Evolutionary conservation across 2,888 invertebrate genomes (phyloP), one percentile per base, ranked within the genome.

Genomic region (Orchestes rusci): DNA sequence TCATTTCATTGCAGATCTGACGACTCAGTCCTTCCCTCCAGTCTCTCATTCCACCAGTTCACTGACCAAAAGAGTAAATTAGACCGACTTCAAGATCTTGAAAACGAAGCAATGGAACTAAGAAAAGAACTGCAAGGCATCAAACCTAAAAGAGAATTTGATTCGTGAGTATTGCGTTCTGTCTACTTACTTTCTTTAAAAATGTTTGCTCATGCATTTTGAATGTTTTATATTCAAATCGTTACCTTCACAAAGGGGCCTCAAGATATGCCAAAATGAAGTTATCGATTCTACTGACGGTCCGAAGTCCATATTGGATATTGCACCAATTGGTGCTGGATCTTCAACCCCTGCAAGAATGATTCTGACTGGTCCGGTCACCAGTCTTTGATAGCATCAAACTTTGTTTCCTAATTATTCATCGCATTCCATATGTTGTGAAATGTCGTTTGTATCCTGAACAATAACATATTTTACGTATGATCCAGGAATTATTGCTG

Each of bases 311-410:
- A 54, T 58, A 4, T 60, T 61, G 23, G 10, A 5, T 4, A 58
- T 59, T 16, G 55, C 59, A 31, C 59, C 59, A n/a, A n/a, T n/a
- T n/a, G n/a, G n/a, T n/a, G n/a, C n/a, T n/a, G n/a, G n/a, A 10
- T 45, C 56, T 17, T 48, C 53, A 29, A 45, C 45, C 4, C 17
- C 28, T 16, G 68, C 67, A 43, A 62, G 66, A 44, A 67, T 70
- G 23, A 74, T 76, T 20, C 70, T 78, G 35, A 75, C 76, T 52
- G 79, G 79, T 13, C 77, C 77, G 12, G 77, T 79, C 13, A 79
- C 78, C 2, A 77, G 78, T 61, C 57, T 67, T 35, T 59, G 57
- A 50, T 16, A 37, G 16, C n/a, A n/a, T n/a, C n/a, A n/a, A n/a
- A n/a, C n/a, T n/a, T n/a, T n/a, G n/a, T n/a, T n/a, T n/a, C 10